Conservation (phyloP, 2,797 vertebrate species). For the Taenioides sp. region DNA sequence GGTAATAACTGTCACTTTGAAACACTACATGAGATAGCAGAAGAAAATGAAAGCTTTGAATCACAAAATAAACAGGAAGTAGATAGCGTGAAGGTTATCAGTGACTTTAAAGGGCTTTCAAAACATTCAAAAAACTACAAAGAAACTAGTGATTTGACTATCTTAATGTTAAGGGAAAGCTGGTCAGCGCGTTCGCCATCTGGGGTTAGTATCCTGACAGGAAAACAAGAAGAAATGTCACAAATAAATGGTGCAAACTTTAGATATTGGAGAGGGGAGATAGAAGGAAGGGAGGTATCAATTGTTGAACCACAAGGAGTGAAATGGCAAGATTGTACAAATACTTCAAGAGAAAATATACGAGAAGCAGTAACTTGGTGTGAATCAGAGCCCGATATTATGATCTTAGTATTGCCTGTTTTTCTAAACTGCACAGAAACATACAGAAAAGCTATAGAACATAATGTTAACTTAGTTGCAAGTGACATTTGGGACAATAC, state of each 20-base stretch:
- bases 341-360: slow-evolving; percentile 20
- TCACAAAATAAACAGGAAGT: neutral
- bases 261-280: slow-evolving; percentile 62
- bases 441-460: slow-evolving; percentile 63
- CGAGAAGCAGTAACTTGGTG: slow-evolving; percentile 48
- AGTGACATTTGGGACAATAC: slow-evolving; percentile 59
- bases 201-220: slow-evolving; percentile 54
- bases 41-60: slow-evolving; percentile 12
- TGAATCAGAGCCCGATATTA: slow-evolving; percentile 53
- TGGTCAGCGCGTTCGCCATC: slow-evolving; percentile 59
- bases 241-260: slow-evolving; percentile 7
- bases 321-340: slow-evolving; percentile 69
- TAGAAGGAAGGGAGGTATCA: slow-evolving; percentile 44
- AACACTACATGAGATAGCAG: slow-evolving; percentile 27
- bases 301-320: slow-evolving; percentile 60
- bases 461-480: slow-evolving; percentile 56
- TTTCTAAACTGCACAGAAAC: slow-evolving; percentile 68
- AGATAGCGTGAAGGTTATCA: neutral
- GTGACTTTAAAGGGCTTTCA: slow-evolving; percentile 18
- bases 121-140: slow-evolving; percentile 20
- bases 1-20: slow-evolving; percentile 37
- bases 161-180: slow-evolving; percentile 72
- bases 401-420: slow-evolving; percentile 71
- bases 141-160: slow-evolving; percentile 30
- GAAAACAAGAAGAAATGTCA: slow-evolving; percentile 24